Conservation (phyloP, 2,797 vertebrate species). For the Gouania willdenowi region DNA sequence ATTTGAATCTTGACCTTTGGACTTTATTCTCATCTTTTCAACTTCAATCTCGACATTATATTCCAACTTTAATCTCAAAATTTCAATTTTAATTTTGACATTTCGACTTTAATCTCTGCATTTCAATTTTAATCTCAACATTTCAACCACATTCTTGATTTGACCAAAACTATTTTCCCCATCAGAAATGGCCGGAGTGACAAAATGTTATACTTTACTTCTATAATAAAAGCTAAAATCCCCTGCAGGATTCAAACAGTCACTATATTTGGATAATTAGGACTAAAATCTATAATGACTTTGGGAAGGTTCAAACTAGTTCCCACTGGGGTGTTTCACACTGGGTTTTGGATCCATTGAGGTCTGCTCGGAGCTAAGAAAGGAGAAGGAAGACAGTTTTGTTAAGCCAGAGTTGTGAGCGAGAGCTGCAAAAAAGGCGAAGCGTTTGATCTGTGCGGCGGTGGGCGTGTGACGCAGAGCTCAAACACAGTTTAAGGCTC, state of each 20-base stretch:
- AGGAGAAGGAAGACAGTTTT: conserved; percentile 42
- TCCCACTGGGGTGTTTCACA: conserved; percentile 26
- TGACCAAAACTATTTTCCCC: background rate
- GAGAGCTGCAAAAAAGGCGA: conserved; percentile 32
- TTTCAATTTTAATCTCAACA: too few relatives aligned
- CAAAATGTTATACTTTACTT: too few relatives aligned
- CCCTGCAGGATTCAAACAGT: conserved; percentile 17
- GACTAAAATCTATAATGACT: conserved; percentile 19
- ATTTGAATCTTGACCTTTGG: too few relatives aligned
- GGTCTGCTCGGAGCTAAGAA: conserved; percentile 19
- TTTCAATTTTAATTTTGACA: too few relatives aligned
- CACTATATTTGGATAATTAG: conserved; percentile 9
- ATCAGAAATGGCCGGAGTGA: too few relatives aligned
- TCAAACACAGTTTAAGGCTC: conserved; percentile 69
- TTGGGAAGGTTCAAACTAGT: conserved; percentile 27
- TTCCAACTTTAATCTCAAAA: too few relatives aligned
- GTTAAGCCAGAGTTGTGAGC: conserved; percentile 42
- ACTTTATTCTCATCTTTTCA: too few relatives aligned
- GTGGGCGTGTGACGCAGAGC: conserved; percentile 57
- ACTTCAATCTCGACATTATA: too few relatives aligned
- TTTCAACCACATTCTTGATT: too few relatives aligned
- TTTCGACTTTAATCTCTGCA: too few relatives aligned
- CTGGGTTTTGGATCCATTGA: conserved; percentile 18
- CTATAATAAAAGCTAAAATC: too few relatives aligned
- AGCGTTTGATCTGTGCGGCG: conserved; percentile 58